These are phyloP conservation scores for Halcyon leucocephala DNA, from an alignment of 2,797 vertebrate genomes.

Conservation along the genomic window DNA sequence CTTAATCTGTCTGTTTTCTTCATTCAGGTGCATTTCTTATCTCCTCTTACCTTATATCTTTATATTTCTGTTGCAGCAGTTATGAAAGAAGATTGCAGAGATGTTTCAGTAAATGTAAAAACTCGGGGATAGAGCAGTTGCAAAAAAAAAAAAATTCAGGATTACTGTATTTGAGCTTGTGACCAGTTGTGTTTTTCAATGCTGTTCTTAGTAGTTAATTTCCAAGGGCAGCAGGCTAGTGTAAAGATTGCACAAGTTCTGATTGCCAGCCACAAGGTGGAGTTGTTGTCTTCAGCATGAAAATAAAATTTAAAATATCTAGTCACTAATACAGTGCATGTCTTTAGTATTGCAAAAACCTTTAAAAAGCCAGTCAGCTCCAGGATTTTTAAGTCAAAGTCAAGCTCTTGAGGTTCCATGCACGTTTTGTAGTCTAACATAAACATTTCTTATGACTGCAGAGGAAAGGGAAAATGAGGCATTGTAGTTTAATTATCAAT, in stretches of 20 bases:
- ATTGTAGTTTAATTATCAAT: not conserved
- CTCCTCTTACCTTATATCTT: not conserved
- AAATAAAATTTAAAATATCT: fast-evolving
- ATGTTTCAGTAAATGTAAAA: not conserved
- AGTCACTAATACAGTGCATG: not conserved
- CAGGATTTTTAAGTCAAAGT: not conserved
- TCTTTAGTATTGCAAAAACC: not conserved
- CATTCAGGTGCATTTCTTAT: not conserved
- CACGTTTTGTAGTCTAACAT: fast-evolving
- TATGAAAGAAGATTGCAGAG: not conserved
- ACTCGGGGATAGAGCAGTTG: not conserved
- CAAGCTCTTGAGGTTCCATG: not conserved
- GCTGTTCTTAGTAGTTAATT: not conserved
- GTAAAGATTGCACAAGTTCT: not conserved
- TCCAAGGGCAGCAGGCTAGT: not conserved
- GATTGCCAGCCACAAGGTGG: constrained; percentile 77
- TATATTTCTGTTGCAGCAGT: not conserved
- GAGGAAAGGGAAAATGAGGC: not conserved
- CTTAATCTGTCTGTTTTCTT: not conserved
- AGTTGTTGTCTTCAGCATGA: constrained; percentile 22
- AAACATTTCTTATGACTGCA: not conserved
- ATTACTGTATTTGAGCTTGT: not conserved
- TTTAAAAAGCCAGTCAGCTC: not conserved
- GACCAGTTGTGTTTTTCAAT: not conserved
- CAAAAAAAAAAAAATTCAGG: not conserved